Conservation (phyloP, 2,113 vertebrate species). For the Sprattus sprattus region DNA sequence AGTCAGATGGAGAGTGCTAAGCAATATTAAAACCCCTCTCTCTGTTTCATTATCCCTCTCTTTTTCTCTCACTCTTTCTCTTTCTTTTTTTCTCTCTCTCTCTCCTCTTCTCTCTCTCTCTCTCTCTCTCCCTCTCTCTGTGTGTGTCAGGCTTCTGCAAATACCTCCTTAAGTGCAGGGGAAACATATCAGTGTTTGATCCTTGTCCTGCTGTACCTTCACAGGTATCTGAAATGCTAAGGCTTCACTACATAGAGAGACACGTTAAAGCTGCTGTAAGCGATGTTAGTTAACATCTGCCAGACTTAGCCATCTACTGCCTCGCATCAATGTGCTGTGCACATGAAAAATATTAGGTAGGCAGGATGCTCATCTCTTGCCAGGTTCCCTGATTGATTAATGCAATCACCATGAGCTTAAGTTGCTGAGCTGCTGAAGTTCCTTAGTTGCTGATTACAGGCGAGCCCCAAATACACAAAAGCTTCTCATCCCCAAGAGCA, state of each 20-base stretch:
- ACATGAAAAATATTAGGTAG: background rate
- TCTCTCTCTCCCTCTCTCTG: background rate
- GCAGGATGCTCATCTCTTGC: background rate
- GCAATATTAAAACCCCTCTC: conserved; percentile 61
- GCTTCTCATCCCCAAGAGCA: background rate
- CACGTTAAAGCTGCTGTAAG: conserved; percentile 8
- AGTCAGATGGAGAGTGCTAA: conserved; percentile 58
- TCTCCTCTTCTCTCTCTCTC: background rate
- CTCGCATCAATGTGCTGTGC: background rate
- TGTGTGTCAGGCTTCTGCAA: conserved; percentile 49
- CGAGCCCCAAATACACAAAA: background rate
- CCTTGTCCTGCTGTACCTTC: conserved; percentile 40
- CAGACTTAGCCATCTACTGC: conserved; percentile 4
- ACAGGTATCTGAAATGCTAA: conserved; percentile 32
- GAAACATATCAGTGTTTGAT: conserved; percentile 71
- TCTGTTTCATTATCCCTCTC: conserved; percentile 56
- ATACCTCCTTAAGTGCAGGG: conserved; percentile 64
- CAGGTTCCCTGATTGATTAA: background rate
- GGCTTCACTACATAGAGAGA: background rate
- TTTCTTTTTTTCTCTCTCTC: conserved; percentile 44
- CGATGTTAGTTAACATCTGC: background rate
- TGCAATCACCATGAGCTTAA: background rate
- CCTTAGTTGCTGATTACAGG: background rate
- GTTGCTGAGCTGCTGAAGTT: background rate
- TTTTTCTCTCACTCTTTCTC: background rate